Evolutionary conservation across 2,113 vertebrate genomes (phyloP).

Genomic region (Manacus vitellinus): DNA sequence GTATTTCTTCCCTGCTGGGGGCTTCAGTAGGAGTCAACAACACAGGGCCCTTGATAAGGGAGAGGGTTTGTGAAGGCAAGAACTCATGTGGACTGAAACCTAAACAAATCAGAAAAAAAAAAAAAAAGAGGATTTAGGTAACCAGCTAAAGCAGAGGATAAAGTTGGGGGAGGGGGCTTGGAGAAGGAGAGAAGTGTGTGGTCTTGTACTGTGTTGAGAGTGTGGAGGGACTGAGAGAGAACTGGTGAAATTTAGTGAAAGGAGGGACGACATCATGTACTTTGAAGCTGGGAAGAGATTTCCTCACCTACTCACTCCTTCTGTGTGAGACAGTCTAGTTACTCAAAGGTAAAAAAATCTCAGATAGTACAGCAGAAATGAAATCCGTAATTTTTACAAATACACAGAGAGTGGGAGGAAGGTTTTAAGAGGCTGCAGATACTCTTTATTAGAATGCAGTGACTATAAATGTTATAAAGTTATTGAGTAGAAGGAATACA

Average conservation of each 20-base stretch:
- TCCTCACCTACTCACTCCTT: background rate
- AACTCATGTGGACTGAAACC: background rate
- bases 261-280: background rate
- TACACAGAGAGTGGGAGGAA: background rate
- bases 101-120: background rate
- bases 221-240: background rate
- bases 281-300: background rate
- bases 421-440: background rate
- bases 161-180: background rate
- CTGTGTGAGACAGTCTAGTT: background rate
- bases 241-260: background rate
- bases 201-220: background rate
- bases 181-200: background rate
- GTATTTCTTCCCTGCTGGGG: background rate
- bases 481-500: background rate
- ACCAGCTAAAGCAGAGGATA: background rate
- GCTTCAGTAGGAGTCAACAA: background rate
- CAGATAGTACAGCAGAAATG: background rate
- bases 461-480: background rate
- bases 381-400: background rate
- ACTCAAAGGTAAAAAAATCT: background rate
- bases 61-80: background rate
- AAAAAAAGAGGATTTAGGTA: background rate
- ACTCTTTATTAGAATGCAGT: background rate
- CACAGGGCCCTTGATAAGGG: background rate